These are phyloP conservation scores for Sorex fumeus DNA, from an alignment of 2,113 vertebrate species.

Conservation along the genomic window DNA sequence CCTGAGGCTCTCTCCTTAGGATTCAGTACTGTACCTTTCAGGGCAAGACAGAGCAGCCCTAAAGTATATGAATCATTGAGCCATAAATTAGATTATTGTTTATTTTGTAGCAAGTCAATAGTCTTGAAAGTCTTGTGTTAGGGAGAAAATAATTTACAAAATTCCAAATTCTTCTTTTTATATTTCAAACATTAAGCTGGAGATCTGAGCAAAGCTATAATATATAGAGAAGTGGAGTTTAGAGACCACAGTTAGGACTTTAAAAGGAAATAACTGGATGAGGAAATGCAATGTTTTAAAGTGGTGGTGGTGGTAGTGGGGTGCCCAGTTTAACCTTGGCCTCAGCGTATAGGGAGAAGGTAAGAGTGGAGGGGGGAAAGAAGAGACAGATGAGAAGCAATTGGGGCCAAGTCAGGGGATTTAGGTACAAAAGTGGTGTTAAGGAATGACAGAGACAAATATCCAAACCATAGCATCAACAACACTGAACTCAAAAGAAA, in stretches of 20 bases:
- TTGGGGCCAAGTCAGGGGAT: no score
- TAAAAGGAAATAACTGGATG: no score
- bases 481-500: no score
- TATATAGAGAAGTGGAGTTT: neutral
- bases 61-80: neutral
- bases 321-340: no score
- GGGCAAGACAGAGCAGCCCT: neutral
- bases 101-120: neutral
- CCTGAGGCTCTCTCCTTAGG: neutral
- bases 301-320: no score
- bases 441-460: no score
- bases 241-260: neutral
- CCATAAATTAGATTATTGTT: slow-evolving; percentile 1
- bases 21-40: neutral
- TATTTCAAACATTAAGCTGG: neutral
- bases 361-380: neutral
- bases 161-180: neutral
- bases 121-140: slow-evolving; percentile 33
- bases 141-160: slow-evolving; percentile 11
- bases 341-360: no score
- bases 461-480: no score
- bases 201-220: neutral
- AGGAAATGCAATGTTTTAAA: no score
- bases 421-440: no score
- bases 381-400: no score